A percentile compares a stretch with the other conserved stretches of the same genome.
Evolutionary conservation across 2,797 vertebrate genomes (phyloP).

Genomic region (Spinus olivaceus): DNA sequence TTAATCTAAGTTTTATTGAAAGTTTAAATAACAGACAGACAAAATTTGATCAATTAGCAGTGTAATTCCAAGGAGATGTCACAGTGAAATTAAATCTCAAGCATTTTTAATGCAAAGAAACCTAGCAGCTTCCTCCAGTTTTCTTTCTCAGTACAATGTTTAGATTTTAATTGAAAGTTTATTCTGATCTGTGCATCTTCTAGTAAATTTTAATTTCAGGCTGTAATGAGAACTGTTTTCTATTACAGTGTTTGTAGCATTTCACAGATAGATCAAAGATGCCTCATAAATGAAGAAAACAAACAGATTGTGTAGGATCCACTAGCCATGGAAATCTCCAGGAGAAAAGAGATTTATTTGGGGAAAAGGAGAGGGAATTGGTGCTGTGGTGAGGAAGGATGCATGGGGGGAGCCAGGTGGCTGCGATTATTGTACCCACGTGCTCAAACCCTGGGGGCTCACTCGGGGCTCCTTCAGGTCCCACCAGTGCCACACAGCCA

Average conservation of each 20-base stretch:
- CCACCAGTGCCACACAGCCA: fast-evolving
- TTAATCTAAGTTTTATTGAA: conserved; percentile 78
- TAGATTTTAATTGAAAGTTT: conserved; percentile 73
- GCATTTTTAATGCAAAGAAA: conserved; percentile 48
- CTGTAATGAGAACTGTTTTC: conserved; percentile 34
- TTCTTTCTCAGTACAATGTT: conserved; percentile 50
- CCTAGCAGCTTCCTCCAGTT: conserved; percentile 62
- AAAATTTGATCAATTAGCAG: conserved; percentile 78
- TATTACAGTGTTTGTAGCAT: not conserved
- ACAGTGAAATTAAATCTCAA: conserved; percentile 69
- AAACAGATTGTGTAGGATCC: not conserved
- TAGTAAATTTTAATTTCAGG: conserved; percentile 69
- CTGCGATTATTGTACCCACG: not conserved
- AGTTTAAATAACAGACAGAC: conserved; percentile 82
- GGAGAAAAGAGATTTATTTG: not conserved
- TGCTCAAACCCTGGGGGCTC: not conserved
- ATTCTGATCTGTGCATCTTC: conserved; percentile 65
- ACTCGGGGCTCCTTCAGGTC: fast-evolving
- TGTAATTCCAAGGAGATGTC: conserved; percentile 74
- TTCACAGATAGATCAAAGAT: conserved; percentile 9
- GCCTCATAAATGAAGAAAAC: conserved; percentile 21
- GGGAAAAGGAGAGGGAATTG: not conserved
- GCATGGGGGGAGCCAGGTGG: not conserved
- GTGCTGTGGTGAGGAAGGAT: not conserved
- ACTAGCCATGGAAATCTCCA: not conserved